Evolutionary conservation across 2,113 vertebrate species (phyloP).

Genomic region (Narcine bancroftii): DNA sequence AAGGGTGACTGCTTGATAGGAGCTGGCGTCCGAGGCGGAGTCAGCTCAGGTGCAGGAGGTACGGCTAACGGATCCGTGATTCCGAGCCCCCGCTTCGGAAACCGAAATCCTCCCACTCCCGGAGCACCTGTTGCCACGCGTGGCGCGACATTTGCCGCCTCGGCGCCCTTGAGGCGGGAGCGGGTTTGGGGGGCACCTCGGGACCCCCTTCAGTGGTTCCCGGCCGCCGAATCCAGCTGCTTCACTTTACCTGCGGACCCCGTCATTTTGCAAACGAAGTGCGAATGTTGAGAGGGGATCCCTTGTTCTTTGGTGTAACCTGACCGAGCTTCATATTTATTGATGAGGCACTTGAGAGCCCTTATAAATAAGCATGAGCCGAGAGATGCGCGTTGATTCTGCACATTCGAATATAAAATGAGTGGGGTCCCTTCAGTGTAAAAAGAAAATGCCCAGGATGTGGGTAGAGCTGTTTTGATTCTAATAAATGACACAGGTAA

Average conservation of each 20-base stretch:
- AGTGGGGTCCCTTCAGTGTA: too few relatives aligned
- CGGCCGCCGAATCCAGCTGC: not conserved
- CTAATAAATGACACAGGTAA: not conserved
- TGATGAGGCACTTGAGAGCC: not conserved
- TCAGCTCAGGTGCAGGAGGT: conserved; percentile 16
- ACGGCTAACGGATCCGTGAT: not conserved
- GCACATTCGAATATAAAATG: not conserved
- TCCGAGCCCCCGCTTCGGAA: not conserved
- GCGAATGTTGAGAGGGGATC: not conserved
- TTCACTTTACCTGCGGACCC: too few relatives aligned
- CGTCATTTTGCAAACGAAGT: too few relatives aligned
- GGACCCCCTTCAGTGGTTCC: not conserved
- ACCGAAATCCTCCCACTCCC: too few relatives aligned
- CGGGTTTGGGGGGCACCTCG: too few relatives aligned
- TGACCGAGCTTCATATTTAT: not conserved
- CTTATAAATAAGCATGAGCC: not conserved
- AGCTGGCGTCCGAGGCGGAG: not conserved
- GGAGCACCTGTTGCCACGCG: not conserved
- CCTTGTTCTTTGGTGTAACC: not conserved
- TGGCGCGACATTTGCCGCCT: too few relatives aligned
- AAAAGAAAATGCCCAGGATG: not conserved
- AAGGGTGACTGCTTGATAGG: not conserved
- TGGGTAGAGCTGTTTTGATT: not conserved
- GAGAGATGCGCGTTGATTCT: not conserved
- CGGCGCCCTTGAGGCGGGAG: too few relatives aligned